Evolutionary conservation across 2,113 vertebrate genomes (phyloP), one percentile per base, ranked within the genome.

Genomic region (Oxygymnocypris stewartii): DNA sequence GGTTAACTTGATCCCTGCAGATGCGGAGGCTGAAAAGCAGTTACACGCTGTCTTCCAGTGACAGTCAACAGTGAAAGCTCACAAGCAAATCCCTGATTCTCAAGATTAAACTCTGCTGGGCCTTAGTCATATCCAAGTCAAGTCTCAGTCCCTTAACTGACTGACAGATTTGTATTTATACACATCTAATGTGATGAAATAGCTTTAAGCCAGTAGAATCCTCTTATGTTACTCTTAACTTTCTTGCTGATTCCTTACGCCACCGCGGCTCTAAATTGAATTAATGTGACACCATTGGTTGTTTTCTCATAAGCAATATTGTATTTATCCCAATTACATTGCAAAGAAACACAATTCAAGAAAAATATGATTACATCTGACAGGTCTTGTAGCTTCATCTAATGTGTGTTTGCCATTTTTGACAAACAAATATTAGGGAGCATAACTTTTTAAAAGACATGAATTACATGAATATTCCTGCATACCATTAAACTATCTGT

Each of bases 91-190:
- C 35, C 35, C 11, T 42, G 37, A 42, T 79, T 79, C 57, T 37
- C 4, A 2, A 80, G 31, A 80, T 79, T 59, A 61, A 61, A 80
- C 35, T n/a, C 57, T 80, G 57, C 42, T 63, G 37, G 23, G 79
- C n/a, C 13, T 57, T 59, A 79, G 28, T 57, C 49, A 23, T 79
- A 59, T 79, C 31, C 51, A 16, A 81, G 79, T 25, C 23, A 47
- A 75, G 74, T 14, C 42, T 61, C 11, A 14, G 20, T 37, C 23
- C 23, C 78, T 42, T 63, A 18, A 42, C 49, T 40, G 28, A 57
- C 44, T 35, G 35, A 44, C n/a, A 44, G 16, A 47, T 76, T 49
- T 76, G 47, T 81, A 81, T 65, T 81, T 81, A 10, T 65, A 47
- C 40, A 65, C 37, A 47, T 42, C 79, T 65, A 81, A 81, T 81